phyloP scores from a whole-genome alignment of 2,113 vertebrate genomes.

The Anser brachyrhynchus region DNA sequence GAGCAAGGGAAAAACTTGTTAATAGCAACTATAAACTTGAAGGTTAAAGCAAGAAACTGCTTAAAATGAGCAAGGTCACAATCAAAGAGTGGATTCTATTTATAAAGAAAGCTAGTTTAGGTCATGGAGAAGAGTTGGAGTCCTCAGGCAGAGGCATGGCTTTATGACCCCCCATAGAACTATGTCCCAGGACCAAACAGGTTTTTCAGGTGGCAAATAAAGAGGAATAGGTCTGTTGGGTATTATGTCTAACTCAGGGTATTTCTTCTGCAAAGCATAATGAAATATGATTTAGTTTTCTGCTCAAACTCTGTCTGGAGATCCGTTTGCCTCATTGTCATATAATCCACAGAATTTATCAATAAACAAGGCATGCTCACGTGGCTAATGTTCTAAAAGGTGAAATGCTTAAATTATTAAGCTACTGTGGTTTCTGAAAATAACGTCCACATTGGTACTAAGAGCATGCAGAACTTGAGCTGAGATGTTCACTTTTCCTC shows the following conservation, averaged over 20 bases:
- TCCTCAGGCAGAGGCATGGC: background rate
- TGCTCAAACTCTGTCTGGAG: background rate
- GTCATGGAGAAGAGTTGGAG: background rate
- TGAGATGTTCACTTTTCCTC: background rate
- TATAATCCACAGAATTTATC: background rate
- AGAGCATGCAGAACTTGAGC: background rate
- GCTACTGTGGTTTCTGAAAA: background rate
- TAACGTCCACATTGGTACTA: background rate
- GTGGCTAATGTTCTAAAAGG: background rate
- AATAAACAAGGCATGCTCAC: background rate
- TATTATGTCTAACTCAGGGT: background rate
- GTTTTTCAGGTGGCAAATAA: background rate
- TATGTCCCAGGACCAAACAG: background rate
- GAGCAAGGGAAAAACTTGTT: background rate
- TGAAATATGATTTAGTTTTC: background rate
- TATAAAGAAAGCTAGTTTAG: background rate
- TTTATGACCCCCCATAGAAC: background rate
- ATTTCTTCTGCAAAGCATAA: background rate
- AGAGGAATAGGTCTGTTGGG: background rate
- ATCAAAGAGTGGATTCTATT: background rate
- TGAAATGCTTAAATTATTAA: background rate
- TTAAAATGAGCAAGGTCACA: background rate
- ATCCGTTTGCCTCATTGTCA: background rate
- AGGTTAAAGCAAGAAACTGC: background rate
- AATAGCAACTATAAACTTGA: background rate